phyloP scores from a whole-genome alignment of 2,113 vertebrate species.

The Grantiella picta region DNA sequence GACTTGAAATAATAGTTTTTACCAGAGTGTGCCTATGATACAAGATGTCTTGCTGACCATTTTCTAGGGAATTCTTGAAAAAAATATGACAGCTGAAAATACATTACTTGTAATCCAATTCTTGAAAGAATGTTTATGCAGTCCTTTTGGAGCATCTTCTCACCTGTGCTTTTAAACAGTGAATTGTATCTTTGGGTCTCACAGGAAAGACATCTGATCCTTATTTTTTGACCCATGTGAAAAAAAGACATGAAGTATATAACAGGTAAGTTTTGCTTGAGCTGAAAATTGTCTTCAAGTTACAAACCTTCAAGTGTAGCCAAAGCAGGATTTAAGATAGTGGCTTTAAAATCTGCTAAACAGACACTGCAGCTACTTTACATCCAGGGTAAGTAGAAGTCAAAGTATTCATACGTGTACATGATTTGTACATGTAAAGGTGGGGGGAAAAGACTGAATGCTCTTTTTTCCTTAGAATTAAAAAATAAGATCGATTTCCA shows the following conservation, averaged over 20 bases:
- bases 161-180: not conserved
- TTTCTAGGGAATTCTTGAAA: not conserved
- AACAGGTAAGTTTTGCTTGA: not conserved
- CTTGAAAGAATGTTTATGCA: not conserved
- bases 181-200: not conserved
- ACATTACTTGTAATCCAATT: not conserved
- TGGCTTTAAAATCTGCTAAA: not conserved
- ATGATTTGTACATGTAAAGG: not conserved
- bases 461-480: not conserved
- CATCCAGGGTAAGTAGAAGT: not conserved
- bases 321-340: not conserved
- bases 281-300: not conserved
- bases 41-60: not conserved
- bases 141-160: not conserved
- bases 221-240: not conserved
- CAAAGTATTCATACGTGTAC: not conserved
- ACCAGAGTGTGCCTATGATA: not conserved
- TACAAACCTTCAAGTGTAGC: not conserved
- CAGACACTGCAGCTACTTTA: not conserved
- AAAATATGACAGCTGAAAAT: not conserved
- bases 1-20: not conserved
- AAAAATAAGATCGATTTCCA: not conserved
- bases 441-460: not conserved
- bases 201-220: not conserved
- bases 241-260: accelerated